Conservation (phyloP, 2,113 vertebrate genomes). For the Ceyx cyanopectus region DNA sequence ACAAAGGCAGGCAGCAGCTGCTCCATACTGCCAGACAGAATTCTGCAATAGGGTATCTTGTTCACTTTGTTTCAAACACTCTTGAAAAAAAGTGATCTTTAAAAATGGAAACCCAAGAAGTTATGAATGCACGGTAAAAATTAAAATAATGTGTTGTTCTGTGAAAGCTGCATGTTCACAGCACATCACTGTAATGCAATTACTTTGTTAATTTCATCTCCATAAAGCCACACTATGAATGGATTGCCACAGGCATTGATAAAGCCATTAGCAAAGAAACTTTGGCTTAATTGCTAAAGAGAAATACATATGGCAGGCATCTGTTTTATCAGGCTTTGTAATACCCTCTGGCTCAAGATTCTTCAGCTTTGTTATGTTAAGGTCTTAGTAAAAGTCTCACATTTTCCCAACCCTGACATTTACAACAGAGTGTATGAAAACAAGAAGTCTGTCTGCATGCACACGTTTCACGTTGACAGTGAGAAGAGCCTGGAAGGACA, state of each 20-base stretch:
- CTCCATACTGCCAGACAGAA: background rate
- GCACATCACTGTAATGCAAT: background rate
- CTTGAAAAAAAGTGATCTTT: background rate
- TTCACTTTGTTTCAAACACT: background rate
- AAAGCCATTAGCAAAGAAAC: conserved; percentile 30
- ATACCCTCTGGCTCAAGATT: background rate
- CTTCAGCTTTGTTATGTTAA: background rate
- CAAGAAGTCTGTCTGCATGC: background rate
- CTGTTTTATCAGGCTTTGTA: conserved; percentile 36
- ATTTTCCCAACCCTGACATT: background rate
- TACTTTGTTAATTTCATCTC: conserved; percentile 40
- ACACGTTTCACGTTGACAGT: background rate
- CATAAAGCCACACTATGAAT: conserved; percentile 18
- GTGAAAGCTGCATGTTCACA: conserved; percentile 25
- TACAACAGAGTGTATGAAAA: background rate
- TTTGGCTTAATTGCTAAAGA: conserved; percentile 35
- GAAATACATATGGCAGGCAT: conserved; percentile 22
- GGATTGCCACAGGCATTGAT: conserved; percentile 53
- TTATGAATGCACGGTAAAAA: background rate
- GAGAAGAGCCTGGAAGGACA: background rate
- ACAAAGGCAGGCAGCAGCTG: background rate
- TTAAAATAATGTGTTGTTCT: conserved; percentile 8
- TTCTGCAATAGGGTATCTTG: background rate
- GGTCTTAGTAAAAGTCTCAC: background rate
- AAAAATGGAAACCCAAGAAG: background rate